phyloP scores from a whole-genome alignment of 2,113 vertebrate species.

The Pelecanus crispus region DNA sequence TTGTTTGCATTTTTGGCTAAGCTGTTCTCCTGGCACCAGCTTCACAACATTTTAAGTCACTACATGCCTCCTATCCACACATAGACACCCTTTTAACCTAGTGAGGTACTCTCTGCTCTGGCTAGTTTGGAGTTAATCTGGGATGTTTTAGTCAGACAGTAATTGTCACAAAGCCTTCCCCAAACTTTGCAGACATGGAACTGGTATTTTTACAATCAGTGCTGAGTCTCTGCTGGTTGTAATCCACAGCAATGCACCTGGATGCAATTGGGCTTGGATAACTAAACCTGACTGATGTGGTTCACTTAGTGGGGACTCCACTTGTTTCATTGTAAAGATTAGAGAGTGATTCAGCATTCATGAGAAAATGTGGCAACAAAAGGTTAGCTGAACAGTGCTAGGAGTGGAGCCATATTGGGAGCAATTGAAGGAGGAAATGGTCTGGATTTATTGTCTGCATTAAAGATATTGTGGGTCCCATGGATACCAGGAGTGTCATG shows the following conservation, averaged over 20 bases:
- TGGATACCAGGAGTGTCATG: slow-evolving; percentile 72
- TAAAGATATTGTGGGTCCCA: slow-evolving; percentile 75
- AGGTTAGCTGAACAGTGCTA: slow-evolving; percentile 57
- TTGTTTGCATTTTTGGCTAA: neutral
- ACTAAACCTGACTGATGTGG: slow-evolving; percentile 42
- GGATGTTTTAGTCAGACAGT: neutral
- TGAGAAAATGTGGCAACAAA: slow-evolving; percentile 66
- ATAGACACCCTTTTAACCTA: rapidly evolving
- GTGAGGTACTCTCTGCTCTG: neutral
- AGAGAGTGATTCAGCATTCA: slow-evolving; percentile 67
- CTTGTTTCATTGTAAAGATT: slow-evolving; percentile 52
- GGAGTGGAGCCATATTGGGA: slow-evolving; percentile 70
- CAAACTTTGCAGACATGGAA: neutral
- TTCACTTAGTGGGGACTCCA: slow-evolving; percentile 39
- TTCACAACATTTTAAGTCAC: neutral
- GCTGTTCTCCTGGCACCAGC: neutral
- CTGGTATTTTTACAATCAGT: slow-evolving; percentile 10
- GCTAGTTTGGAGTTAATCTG: neutral
- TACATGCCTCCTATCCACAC: rapidly evolving
- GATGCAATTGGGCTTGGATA: slow-evolving; percentile 22
- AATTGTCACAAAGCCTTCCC: neutral
- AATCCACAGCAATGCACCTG: slow-evolving; percentile 37
- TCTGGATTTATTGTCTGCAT: slow-evolving; percentile 75
- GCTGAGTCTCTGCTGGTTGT: neutral
- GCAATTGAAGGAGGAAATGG: slow-evolving; percentile 70